Conservation (phyloP, 2,888 invertebrate genomes). For the Lasius platythorax region DNA sequence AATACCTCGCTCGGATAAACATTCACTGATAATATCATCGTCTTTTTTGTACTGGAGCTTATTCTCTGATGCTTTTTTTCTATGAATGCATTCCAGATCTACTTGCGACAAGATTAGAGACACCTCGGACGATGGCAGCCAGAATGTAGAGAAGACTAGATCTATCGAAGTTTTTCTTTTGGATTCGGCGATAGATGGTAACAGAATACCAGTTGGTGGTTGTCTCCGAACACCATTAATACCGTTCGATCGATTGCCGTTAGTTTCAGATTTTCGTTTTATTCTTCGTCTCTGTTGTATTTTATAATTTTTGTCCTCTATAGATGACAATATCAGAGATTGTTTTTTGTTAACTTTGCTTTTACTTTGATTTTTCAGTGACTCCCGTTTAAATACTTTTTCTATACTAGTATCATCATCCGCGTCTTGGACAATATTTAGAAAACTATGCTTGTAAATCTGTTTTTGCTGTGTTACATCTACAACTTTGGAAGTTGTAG, state of each 20-base stretch:
- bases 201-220: slow-evolving; percentile 82
- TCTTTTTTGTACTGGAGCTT: slow-evolving; percentile 72
- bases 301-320: slow-evolving; percentile 24
- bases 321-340: neutral
- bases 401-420: slow-evolving; percentile 72
- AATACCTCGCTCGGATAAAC: slow-evolving; percentile 85
- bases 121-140: slow-evolving; percentile 89
- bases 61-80: slow-evolving; percentile 81
- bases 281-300: slow-evolving; percentile 52
- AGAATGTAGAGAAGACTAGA: slow-evolving; percentile 91
- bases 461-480: neutral
- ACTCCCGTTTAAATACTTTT: slow-evolving; percentile 75
- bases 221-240: slow-evolving; percentile 83
- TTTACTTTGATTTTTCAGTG: slow-evolving; percentile 66
- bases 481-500: neutral
- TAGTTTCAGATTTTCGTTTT: slow-evolving; percentile 49
- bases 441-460: slow-evolving; percentile 15
- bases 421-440: slow-evolving; percentile 35
- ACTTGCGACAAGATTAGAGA: slow-evolving; percentile 88
- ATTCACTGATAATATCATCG: slow-evolving; percentile 83
- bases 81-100: slow-evolving; percentile 89
- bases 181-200: slow-evolving; percentile 84
- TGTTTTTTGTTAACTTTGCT: slow-evolving; percentile 47
- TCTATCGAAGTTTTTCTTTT: slow-evolving; percentile 87
- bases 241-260: slow-evolving; percentile 32